phyloP scores from a whole-genome alignment of 1,140 invertebrate species.

The Bombyx mandarina region DNA sequence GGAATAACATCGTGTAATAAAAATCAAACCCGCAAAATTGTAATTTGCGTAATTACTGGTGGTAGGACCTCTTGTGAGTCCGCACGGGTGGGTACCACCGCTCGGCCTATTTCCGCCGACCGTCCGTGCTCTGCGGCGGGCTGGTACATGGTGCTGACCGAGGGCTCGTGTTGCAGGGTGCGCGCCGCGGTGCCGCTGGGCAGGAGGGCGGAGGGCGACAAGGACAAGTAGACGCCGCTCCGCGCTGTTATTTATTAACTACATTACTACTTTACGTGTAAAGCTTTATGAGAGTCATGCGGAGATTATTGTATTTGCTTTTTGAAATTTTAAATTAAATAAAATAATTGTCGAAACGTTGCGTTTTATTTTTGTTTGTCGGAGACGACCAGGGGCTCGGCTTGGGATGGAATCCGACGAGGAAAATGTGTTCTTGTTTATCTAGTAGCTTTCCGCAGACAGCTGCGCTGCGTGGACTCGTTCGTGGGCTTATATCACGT shows the following conservation, averaged over 20 bases:
- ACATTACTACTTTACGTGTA: constrained; percentile 62
- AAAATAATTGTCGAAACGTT: constrained; percentile 60
- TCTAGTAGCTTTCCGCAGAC: too few species aligned
- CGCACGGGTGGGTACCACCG: too few species aligned
- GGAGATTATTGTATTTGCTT: constrained; percentile 69
- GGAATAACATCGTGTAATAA: too few species aligned
- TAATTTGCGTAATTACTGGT: too few species aligned
- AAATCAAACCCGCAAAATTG: too few species aligned
- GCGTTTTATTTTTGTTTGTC: background rate
- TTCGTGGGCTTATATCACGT: too few species aligned
- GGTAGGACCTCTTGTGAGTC: too few species aligned
- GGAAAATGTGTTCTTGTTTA: too few species aligned
- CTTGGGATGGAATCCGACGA: too few species aligned
- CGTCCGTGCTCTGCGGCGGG: background rate
- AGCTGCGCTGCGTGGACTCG: too few species aligned
- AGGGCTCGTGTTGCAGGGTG: constrained; percentile 76
- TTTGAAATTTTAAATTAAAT: constrained; percentile 67
- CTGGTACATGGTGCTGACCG: background rate
- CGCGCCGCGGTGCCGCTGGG: constrained; percentile 92
- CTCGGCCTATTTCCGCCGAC: background rate
- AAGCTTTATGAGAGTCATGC: constrained; percentile 67
- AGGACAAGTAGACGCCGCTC: constrained; percentile 79
- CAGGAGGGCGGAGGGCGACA: constrained; percentile 86
- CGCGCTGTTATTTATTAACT: constrained; percentile 13
- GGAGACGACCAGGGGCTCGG: too few species aligned